phyloP scores from a whole-genome alignment of 2,113 vertebrate species.

The Sceloporus undulatus region DNA sequence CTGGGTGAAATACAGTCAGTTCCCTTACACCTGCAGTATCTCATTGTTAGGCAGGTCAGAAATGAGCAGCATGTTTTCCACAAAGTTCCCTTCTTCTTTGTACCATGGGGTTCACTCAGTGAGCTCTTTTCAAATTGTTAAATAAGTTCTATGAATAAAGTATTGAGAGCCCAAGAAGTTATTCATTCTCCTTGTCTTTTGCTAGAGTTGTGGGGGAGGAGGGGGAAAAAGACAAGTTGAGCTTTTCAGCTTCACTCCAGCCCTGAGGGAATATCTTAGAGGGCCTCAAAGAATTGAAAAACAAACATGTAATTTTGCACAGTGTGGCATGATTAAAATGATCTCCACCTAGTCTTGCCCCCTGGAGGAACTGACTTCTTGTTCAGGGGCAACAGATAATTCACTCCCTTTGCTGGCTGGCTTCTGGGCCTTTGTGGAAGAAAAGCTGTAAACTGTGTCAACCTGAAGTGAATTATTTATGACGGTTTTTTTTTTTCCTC shows the following conservation, averaged over 20 bases:
- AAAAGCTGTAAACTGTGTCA: slow-evolving; percentile 42
- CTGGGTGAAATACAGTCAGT: not conserved
- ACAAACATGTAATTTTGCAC: slow-evolving; percentile 38
- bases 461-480: slow-evolving; percentile 40
- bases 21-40: slow-evolving; percentile 28
- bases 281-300: slow-evolving; percentile 40
- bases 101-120: not conserved
- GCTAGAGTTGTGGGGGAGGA: slow-evolving; percentile 24
- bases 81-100: not conserved
- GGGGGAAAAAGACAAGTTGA: slow-evolving; percentile 9
- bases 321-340: slow-evolving; percentile 35
- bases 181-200: slow-evolving; percentile 34
- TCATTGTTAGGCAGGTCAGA: slow-evolving; percentile 49
- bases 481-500: not conserved
- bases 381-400: slow-evolving; percentile 45
- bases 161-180: slow-evolving; percentile 17
- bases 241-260: slow-evolving; percentile 46
- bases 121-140: not conserved
- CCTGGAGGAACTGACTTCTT: slow-evolving; percentile 56
- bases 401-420: slow-evolving; percentile 48
- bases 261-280: slow-evolving; percentile 30
- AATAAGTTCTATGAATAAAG: slow-evolving; percentile 36
- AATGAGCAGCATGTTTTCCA: not conserved
- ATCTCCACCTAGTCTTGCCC: slow-evolving; percentile 45
- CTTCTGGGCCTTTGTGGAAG: slow-evolving; percentile 44